Conservation (phyloP, 2,113 vertebrate species). For the Bufo bufo region DNA sequence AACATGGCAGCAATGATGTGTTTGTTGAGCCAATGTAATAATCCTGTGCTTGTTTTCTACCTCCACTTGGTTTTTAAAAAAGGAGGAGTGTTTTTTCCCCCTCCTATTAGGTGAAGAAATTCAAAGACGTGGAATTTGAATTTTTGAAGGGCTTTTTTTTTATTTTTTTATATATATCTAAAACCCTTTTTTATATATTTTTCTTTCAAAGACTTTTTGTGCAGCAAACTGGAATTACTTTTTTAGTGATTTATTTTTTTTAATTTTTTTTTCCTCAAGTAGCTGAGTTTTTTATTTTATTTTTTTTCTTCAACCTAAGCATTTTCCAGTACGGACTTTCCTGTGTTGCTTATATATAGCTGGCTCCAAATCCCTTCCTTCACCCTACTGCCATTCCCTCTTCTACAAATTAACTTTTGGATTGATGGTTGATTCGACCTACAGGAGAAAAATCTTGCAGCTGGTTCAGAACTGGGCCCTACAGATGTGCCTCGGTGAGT, state of each 20-base stretch:
- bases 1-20: neutral
- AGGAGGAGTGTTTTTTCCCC: slow-evolving; percentile 73
- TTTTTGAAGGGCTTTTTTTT: slow-evolving; percentile 68
- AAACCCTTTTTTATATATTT: neutral
- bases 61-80: slow-evolving; percentile 72
- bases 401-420: slow-evolving; percentile 84
- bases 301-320: slow-evolving; percentile 64
- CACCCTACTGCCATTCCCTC: neutral
- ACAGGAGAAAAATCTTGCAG: slow-evolving; percentile 84
- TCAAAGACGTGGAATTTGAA: slow-evolving; percentile 84
- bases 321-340: slow-evolving; percentile 48
- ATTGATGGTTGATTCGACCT: slow-evolving; percentile 97
- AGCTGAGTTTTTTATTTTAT: slow-evolving; percentile 31
- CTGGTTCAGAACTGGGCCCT: slow-evolving; percentile 72
- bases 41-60: slow-evolving; percentile 61
- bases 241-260: too few species aligned
- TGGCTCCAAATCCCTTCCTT: neutral
- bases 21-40: slow-evolving; percentile 1
- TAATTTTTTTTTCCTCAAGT: neutral
- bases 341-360: neutral
- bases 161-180: neutral
- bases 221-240: neutral
- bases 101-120: slow-evolving; percentile 85
- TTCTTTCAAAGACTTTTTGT: neutral
- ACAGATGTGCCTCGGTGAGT: slow-evolving; percentile 63